These are phyloP conservation scores for Fratercula arctica DNA, from an alignment of 2,797 vertebrate species.

Conservation along the genomic window DNA sequence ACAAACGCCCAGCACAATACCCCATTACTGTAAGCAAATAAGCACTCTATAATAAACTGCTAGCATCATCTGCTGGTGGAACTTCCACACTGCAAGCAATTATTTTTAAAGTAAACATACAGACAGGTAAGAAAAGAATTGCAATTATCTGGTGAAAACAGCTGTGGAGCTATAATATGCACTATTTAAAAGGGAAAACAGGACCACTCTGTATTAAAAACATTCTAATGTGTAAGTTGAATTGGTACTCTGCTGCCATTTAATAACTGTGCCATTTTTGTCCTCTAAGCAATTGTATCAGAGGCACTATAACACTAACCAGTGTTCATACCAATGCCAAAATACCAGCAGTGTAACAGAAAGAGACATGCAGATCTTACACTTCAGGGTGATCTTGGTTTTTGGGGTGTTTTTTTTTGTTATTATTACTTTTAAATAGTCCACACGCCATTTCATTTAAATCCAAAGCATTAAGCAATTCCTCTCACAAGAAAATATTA, in stretches of 20 bases:
- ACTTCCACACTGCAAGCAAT: slow-evolving; percentile 19
- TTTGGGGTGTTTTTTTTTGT: not conserved
- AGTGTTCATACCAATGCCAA: not conserved
- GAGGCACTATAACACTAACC: not conserved
- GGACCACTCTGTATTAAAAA: not conserved
- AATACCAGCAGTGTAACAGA: not conserved
- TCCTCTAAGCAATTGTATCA: not conserved
- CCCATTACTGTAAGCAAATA: rapidly evolving
- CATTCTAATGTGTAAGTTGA: not conserved
- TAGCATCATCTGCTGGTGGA: slow-evolving; percentile 41
- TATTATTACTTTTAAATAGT: not conserved
- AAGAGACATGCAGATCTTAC: not conserved
- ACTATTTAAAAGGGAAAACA: not conserved
- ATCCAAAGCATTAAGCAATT: not conserved
- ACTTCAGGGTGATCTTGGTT: not conserved
- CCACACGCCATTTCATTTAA: not conserved
- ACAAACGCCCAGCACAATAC: rapidly evolving
- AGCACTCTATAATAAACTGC: rapidly evolving
- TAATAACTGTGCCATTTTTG: not conserved
- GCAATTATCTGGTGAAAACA: not conserved
- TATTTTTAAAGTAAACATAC: not conserved
- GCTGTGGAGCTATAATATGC: rapidly evolving
- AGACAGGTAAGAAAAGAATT: not conserved
- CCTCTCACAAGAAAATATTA: not conserved
- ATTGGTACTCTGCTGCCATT: not conserved